Conservation (phyloP, 2,797 vertebrate genomes). For the Cyprinodon diabolis region DNA sequence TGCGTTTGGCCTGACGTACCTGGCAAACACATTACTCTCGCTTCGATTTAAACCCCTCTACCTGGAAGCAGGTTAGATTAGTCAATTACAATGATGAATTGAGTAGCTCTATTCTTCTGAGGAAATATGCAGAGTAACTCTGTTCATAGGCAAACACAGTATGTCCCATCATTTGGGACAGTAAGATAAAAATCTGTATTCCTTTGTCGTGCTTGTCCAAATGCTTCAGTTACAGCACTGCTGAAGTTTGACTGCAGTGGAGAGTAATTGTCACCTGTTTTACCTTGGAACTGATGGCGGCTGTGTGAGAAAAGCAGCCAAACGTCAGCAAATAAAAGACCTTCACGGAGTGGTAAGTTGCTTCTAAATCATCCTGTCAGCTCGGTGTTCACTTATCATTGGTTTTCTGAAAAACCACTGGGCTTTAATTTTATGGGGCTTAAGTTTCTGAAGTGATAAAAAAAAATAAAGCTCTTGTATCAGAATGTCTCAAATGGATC, state of each 20-base stretch:
- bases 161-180: not conserved
- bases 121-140: not conserved
- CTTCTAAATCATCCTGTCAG: not conserved
- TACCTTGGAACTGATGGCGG: not conserved
- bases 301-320: conserved; percentile 4
- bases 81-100: conserved; percentile 8
- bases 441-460: conserved; percentile 16
- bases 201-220: not conserved
- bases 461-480: conserved; percentile 1
- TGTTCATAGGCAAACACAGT: not conserved
- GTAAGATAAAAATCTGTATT: conserved; percentile 1
- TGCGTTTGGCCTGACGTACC: not conserved
- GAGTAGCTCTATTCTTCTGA: not conserved
- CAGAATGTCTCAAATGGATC: not conserved
- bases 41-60: conserved; percentile 5
- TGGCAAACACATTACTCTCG: conserved; percentile 3
- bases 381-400: conserved; percentile 14
- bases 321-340: conserved; percentile 7
- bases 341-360: not conserved
- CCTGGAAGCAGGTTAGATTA: not conserved
- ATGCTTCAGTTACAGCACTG: not conserved
- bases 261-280: not conserved
- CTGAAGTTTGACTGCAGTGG: not conserved
- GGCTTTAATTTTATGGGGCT: not conserved
- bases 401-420: not conserved